A percentile compares a stretch with the other conserved stretches of the same genome.
These are phyloP conservation scores for Calliphora vicina DNA, from an alignment of 1,140 invertebrate species.

Conservation along the genomic window DNA sequence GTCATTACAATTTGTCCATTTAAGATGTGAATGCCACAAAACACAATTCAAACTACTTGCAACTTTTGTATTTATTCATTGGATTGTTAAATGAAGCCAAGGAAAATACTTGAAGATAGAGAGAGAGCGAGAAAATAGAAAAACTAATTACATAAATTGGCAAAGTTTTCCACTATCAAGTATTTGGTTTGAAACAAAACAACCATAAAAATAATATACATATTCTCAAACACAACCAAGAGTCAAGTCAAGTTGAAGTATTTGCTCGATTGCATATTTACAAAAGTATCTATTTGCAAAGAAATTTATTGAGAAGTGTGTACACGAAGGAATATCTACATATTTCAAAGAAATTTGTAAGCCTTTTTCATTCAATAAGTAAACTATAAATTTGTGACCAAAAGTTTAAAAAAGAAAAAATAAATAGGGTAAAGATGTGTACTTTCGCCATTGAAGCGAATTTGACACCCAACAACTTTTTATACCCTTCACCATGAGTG, in stretches of 20 bases:
- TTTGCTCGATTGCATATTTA: not conserved
- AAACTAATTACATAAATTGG: constrained; percentile 5
- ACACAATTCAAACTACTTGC: not conserved
- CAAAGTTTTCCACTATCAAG: not conserved
- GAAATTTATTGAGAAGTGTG: too few relatives aligned
- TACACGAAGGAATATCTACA: too few relatives aligned
- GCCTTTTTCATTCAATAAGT: too few relatives aligned
- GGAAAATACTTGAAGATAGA: not conserved
- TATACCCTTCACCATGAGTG: too few relatives aligned
- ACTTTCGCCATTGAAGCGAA: too few relatives aligned
- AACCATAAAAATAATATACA: not conserved
- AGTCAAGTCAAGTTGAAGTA: not conserved
- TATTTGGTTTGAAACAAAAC: not conserved
- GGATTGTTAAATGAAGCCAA: not conserved
- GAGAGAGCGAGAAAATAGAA: not conserved
- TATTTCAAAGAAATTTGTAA: too few relatives aligned
- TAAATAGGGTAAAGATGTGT: too few relatives aligned
- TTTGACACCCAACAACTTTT: too few relatives aligned
- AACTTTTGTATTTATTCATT: not conserved
- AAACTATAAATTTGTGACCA: too few relatives aligned
- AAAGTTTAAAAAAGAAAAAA: too few relatives aligned
- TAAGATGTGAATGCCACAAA: not conserved
- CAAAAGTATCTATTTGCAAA: too few relatives aligned
- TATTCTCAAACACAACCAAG: not conserved
- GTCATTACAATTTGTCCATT: not conserved